Base-by-base conservation (phyloP, 2,113 vertebrate species). In the Copsychus sechellarum region DNA sequence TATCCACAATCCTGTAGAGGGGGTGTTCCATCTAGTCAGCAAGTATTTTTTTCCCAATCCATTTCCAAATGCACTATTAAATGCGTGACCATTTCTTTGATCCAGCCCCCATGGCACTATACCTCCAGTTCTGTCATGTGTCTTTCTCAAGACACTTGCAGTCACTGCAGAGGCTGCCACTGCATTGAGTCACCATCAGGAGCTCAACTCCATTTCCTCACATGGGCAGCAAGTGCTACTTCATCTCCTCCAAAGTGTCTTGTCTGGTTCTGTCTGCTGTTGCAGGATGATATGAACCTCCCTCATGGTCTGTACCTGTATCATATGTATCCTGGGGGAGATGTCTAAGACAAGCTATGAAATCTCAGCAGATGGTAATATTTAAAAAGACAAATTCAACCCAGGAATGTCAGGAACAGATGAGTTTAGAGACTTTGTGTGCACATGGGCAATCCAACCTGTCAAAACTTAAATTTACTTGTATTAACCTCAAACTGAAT, bases 1-100 rank as follows among this genome's bases (percentile, higher is more conserved):
- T 21, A 61, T 36, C 24, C 36, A 65, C 31, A 73, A 28, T 56
- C 4, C 9, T 11, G 2, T 15, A 51, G 16, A 40, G 9, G 3
- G 6, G 12, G 4, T 0, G 0, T 50, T 80, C 23, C n/a, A 79
- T 16, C 8, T 18, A 48, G 11, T 28, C 24, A 56, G 21, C 15
- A 81, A 61, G 11, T 40, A 2, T 9, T 24, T 84, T 45, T 81
- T 80, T 66, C 19, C 33, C 19, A 26, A 1, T 47, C 31, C 2
- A 34, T 82, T 76, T 17, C 17, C 29, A 61, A 47, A 47, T 31
- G 21, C 29, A 31, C 31, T 81, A 22, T 56, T 81, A 43, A 88
- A 81, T 10, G 62, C 12, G 11, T 10, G 14, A 28, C 17, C 5
- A 26, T 70, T 71, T 61, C 16, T 62, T 86, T 77, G 22, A 8